Base-by-base conservation (phyloP, 2,888 invertebrate genomes). In the Anoncus sp. region DNA sequence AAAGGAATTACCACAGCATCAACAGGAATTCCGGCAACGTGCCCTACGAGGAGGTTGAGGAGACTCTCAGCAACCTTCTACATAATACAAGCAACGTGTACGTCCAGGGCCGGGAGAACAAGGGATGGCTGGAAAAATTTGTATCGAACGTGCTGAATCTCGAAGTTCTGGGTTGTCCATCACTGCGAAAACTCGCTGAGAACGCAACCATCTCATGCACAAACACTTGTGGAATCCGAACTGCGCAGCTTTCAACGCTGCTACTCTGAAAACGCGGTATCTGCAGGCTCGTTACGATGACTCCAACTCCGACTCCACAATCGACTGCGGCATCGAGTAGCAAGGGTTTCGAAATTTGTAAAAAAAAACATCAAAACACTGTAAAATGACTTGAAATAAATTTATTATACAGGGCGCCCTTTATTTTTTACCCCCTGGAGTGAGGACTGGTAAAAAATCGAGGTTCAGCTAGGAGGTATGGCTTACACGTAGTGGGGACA, bases 91-190 rank as follows among this genome's bases (percentile, higher is more conserved):
- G 35, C 27, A 69, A 47, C 6, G 20, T 75, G 3, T 27, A 67
- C 12, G 74, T 74, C 18, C 66, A 75, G 20, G 75, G 75, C 1
- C 27, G 10, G 2, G 40, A 75, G 51, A 75, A 69, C 5, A 69
- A 55, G 14, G 1, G 16, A 47, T 75, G 75, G 63, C 14, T 75
- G 16, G 49, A 38, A n/a, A 53, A 47, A 55, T 38, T 57, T 45
- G 9, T 45, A 4, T 24, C 49, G 1, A 18, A 70, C 6, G 43
- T 71, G 16, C n/a, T 16, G 38, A 53, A 71, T 22, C 31, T 62
- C 31, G 60, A 70, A 22, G 38, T 47, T 5, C 49, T 69, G 38
- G 59, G 18, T 6, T 59, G 57, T 24, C 69, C 57, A 47, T 59
- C 47, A 16, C 38, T 69, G 24, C 45, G 1, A n/a, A 38, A 10